phyloP scores from a whole-genome alignment of 2,888 invertebrate species.

The Eupithecia tripunctaria region DNA sequence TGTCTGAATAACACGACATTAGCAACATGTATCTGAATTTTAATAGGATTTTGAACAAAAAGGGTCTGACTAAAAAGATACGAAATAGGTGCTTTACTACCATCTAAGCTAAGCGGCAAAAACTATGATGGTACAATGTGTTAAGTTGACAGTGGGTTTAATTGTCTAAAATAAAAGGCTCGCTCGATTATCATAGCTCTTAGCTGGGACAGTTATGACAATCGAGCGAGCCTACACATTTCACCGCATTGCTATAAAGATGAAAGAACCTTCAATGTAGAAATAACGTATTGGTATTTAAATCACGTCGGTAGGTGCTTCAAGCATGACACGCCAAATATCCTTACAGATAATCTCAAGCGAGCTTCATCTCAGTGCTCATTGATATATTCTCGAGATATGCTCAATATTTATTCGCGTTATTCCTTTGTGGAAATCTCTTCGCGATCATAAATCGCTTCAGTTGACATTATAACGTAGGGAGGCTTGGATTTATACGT shows the following conservation, averaged over 20 bases:
- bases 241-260: background rate
- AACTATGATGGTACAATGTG: too few relatives aligned
- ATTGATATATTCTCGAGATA: conserved; percentile 57
- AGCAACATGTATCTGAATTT: too few relatives aligned
- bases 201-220: background rate
- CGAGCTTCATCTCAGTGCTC: conserved; percentile 41
- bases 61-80: too few relatives aligned
- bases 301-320: conserved; percentile 3
- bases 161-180: too few relatives aligned
- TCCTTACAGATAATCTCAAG: conserved; percentile 5
- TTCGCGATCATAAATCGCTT: conserved; percentile 81
- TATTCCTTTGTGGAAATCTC: conserved; percentile 76
- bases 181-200: background rate
- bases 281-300: background rate
- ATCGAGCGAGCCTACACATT: background rate
- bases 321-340: conserved; percentile 1
- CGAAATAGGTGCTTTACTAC: too few relatives aligned
- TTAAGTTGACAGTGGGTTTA: too few relatives aligned
- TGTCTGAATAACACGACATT: too few relatives aligned
- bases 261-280: too few relatives aligned
- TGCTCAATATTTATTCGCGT: conserved; percentile 72
- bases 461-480: conserved; percentile 81
- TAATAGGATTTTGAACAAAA: too few relatives aligned
- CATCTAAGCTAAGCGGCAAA: too few relatives aligned
- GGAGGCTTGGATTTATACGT: conserved; percentile 79